Base-by-base conservation (phyloP, 92 coral and sea anemone genomes). In the Muricea muricata region DNA sequence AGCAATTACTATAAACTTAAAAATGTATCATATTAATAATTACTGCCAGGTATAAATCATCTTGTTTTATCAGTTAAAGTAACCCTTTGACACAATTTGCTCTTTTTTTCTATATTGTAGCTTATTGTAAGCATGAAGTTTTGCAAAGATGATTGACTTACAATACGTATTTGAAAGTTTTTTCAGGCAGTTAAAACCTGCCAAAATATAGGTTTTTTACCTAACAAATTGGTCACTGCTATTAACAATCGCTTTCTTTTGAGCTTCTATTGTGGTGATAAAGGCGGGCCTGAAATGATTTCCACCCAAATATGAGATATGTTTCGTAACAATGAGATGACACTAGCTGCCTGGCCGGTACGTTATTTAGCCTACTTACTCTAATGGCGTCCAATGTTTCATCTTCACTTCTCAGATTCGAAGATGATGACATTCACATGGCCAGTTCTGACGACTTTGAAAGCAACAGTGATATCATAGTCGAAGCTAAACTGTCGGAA, bases 391-490 rank as follows among this genome's bases (percentile, higher is more conserved):
- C 58, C 58, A 50, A 13, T 50, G 23, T 6, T 50, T 20, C n/a
- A 50, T 10, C 58, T 50, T 50, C 18, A 50, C 58, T 13, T 20
- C 17, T 50, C 23, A 50, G 58, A 50, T 50, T 50, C 58, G 58
- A 50, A 50, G 58, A 50, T 50, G 58, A 50, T 50, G 58, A 50
- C 58, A 50, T 50, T 50, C 58, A 50, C 6, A 50, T 50, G 58
- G 58, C 23, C 58, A 50, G 58, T 50, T 50, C 58, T 50, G 58
- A 50, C 58, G 58, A 50, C 58, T 20, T 50, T 50, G 58, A 50
- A 50, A 50, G 58, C 23, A 50, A 55, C 11, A 55, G 15, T 48
- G 56, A 48, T 48, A 10, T 48, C 42, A 10, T 7, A 20, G 21
- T 48, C 2, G 56, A 48, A 48, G 56, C 56, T 48, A 14, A 42